phyloP scores from a whole-genome alignment of 2,797 vertebrate genomes.

The Hemitrygon akajei region DNA sequence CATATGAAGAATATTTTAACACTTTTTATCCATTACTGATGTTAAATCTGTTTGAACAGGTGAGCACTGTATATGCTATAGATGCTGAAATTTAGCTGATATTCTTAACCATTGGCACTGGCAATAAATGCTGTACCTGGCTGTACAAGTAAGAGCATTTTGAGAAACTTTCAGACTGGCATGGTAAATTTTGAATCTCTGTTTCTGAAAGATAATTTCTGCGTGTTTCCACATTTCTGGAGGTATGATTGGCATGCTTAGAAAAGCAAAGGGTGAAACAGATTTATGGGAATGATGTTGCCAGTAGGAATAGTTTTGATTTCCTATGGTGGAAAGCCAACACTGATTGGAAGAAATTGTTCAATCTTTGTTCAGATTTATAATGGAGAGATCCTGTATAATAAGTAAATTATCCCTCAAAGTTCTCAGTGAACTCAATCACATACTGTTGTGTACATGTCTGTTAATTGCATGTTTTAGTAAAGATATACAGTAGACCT shows the following conservation, averaged over 20 bases:
- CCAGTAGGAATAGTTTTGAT: background rate
- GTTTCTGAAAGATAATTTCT: background rate
- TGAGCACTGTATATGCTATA: slow-evolving; percentile 47
- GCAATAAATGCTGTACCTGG: background rate
- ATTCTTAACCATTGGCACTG: background rate
- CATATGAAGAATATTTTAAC: slow-evolving; percentile 62
- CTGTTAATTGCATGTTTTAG: background rate
- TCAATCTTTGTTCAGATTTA: background rate
- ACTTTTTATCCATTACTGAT: slow-evolving; percentile 69
- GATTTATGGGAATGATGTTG: background rate
- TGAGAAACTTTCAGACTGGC: background rate
- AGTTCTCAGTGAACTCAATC: background rate
- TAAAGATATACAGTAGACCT: too few relatives aligned
- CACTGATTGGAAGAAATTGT: background rate
- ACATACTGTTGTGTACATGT: background rate
- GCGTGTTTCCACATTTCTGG: background rate
- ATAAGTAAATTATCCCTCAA: background rate
- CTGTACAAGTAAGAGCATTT: background rate
- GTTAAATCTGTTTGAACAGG: slow-evolving; percentile 73
- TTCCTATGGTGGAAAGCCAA: background rate
- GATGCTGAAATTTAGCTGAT: background rate
- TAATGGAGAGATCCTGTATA: background rate
- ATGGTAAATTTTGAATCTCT: background rate
- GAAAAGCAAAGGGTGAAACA: background rate
- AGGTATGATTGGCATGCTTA: background rate